Base-by-base conservation (phyloP, 2,888 invertebrate species). In the Leptinotarsa peninsularis region DNA sequence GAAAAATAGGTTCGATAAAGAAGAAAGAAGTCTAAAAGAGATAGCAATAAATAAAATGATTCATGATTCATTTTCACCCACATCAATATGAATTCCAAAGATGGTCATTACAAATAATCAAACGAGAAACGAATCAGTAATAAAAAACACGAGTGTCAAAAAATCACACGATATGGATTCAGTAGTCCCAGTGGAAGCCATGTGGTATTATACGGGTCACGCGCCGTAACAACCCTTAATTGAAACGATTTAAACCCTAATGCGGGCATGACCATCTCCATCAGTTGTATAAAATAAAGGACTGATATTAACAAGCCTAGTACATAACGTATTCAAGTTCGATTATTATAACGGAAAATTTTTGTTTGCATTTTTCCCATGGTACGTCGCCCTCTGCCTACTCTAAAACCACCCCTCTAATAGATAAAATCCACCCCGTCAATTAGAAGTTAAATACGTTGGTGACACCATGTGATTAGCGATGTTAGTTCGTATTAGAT, bases 151-250 rank as follows among this genome's bases (percentile, higher is more conserved):
- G 23, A 27, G 54, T 33, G 27, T 18, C 43, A 69, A 69, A 67
- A 69, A 69, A 69, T 69, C 69, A 56, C 69, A 69, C 56, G 69
- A 43, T 33, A 43, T 21, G 15, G 14, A 58, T 27, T 43, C 52
- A 68, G 52, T 10, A 43, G 56, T 69, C 76, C 60, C 77, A 73
- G 75, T 71, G 72, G 74, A 78, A 2, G 69, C 78, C 79, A 80
- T 81, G 78, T 78, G 81, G 77, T 78, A 18, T 76, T 72, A 81
- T 82, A 81, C 81, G 82, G 82, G 82, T 82, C 81, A 81, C 81
- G 81, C 80, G 80, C 75, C 72, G 70, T 43, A 75, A 75, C 78
- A 79, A 76, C 80, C 82, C 80, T 77, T 79, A 75, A 76, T 75
- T 72, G 76, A 73, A 73, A 73, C 71, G 71, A 71, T 74, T 76